These are phyloP conservation scores for Drosophila formosana DNA, from an alignment of 2,888 invertebrate genomes.

Conservation along the genomic window DNA sequence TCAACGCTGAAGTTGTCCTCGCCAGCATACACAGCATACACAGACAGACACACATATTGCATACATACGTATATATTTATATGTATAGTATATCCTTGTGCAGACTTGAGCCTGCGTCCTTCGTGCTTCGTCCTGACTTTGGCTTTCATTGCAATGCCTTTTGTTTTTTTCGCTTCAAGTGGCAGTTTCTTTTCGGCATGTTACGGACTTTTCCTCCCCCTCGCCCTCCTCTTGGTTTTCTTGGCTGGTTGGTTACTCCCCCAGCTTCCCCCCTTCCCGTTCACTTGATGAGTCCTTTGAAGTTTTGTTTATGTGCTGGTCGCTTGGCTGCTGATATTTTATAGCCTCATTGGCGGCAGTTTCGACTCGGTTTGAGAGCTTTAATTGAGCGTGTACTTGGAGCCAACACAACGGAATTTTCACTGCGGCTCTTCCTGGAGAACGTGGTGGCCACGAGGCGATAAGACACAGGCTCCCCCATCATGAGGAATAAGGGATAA, in stretches of 20 bases:
- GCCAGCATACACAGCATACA: constrained; percentile 17
- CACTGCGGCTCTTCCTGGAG: background rate
- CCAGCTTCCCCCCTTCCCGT: background rate
- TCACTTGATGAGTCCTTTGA: constrained; percentile 59
- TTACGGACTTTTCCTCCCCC: background rate
- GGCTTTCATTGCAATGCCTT: constrained; percentile 60
- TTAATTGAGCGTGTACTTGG: constrained; percentile 68
- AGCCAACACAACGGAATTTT: constrained; percentile 20
- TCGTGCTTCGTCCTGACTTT: constrained; percentile 26
- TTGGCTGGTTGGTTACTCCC: constrained; percentile 21
- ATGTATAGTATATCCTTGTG: background rate
- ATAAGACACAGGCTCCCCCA: constrained; percentile 17
- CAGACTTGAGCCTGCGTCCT: constrained; percentile 22
- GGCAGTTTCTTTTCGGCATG: constrained; percentile 67
- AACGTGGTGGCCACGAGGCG: background rate
- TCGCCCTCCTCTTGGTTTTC: constrained; percentile 1
- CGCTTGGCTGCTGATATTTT: constrained; percentile 63
- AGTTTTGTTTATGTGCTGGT: constrained; percentile 55
- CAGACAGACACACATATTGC: constrained; percentile 1
- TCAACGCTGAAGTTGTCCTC: constrained; percentile 58
- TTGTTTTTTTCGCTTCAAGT: constrained; percentile 71
- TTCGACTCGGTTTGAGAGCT: constrained; percentile 52
- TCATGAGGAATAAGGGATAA: background rate
- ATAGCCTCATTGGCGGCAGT: constrained; percentile 72
- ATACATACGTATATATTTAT: background rate